Evolutionary conservation across 2,113 vertebrate species (phyloP).

Genomic region (Engraulis encrasicolus): DNA sequence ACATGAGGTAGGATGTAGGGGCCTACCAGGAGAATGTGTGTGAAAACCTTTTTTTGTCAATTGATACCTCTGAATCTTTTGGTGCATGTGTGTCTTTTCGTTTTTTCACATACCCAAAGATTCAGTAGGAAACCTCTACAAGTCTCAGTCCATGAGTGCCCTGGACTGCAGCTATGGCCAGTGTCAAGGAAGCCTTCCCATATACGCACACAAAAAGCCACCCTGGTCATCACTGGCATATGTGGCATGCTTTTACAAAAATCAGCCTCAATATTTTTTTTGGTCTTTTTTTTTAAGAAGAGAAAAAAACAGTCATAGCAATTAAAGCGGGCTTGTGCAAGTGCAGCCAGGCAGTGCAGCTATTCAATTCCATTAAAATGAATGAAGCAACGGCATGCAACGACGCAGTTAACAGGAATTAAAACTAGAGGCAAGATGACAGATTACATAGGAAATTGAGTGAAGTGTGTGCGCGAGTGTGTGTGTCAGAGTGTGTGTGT

Average conservation of each 20-base stretch:
- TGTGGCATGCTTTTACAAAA: conserved; percentile 58
- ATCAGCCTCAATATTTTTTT: conserved; percentile 57
- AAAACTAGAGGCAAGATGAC: conserved; percentile 81
- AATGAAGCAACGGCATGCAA: conserved; percentile 76
- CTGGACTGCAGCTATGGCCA: not conserved
- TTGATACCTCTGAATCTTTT: no score
- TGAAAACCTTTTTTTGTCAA: no score
- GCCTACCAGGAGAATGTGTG: no score
- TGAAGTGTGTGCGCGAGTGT: conserved; percentile 49
- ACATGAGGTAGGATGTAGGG: no score
- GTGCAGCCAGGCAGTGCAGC: conserved; percentile 77
- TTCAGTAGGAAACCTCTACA: no score
- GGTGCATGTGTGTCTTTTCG: no score
- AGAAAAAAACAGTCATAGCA: conserved; percentile 68
- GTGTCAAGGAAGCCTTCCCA: not conserved
- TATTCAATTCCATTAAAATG: conserved; percentile 83
- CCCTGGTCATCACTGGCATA: conserved; percentile 38
- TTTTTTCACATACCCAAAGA: no score
- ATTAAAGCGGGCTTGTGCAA: conserved; percentile 76
- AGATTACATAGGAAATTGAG: conserved; percentile 72
- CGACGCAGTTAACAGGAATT: conserved; percentile 83
- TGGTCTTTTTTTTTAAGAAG: conserved; percentile 51
- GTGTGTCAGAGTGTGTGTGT: conserved; percentile 42
- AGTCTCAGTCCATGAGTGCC: no score
- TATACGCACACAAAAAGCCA: not conserved